phyloP scores from a whole-genome alignment of 1,140 invertebrate species.

The Helicoverpa zea region DNA sequence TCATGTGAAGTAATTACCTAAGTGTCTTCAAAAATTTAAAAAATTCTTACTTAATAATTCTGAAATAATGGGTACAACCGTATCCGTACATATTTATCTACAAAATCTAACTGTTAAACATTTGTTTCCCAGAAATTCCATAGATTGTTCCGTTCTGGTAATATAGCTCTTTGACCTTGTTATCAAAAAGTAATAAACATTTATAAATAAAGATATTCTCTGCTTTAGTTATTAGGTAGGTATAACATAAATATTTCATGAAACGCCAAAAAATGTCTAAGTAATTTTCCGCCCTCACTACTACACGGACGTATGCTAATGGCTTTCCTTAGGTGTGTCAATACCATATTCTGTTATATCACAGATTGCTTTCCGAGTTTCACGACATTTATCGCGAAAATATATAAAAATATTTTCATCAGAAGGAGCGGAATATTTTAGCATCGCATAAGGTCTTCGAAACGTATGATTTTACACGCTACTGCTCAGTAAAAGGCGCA shows the following conservation, averaged over 20 bases:
- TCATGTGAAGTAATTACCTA: too few species aligned
- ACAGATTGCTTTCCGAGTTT: conserved; percentile 35
- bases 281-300: conserved; percentile 30
- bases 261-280: conserved; percentile 6
- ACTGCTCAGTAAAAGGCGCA: conserved; percentile 19
- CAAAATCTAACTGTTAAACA: too few species aligned
- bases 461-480: conserved; percentile 35
- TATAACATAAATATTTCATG: conserved; percentile 16
- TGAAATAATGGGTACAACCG: too few species aligned
- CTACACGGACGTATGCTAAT: conserved; percentile 26
- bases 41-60: too few species aligned
- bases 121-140: too few species aligned
- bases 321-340: conserved; percentile 36
- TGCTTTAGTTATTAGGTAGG: too few species aligned
- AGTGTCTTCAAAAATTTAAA: too few species aligned
- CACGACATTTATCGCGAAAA: conserved; percentile 25
- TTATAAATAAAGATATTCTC: background rate
- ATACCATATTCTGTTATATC: conserved; percentile 37
- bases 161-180: too few species aligned
- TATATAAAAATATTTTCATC: conserved; percentile 36
- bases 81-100: too few species aligned
- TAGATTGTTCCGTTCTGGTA: too few species aligned
- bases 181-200: too few species aligned
- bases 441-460: conserved; percentile 17
- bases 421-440: conserved; percentile 29